These are phyloP conservation scores for Platyscapa corneri DNA, from an alignment of 1,140 invertebrate species.

Conservation along the genomic window DNA sequence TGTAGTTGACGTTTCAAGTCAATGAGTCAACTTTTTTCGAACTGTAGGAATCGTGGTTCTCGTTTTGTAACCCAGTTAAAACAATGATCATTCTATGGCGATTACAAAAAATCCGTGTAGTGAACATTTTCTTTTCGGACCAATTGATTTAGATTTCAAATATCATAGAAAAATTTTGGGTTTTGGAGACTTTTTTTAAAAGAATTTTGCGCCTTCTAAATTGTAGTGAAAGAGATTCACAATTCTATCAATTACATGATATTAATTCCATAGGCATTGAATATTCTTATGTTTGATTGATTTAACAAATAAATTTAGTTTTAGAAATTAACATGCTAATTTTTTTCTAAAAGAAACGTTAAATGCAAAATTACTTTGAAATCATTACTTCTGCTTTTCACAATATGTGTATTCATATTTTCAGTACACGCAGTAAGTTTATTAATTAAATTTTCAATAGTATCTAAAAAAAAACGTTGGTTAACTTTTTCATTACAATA, in stretches of 20 bases:
- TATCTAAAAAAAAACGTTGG: not conserved
- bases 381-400: too few species aligned
- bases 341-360: too few species aligned
- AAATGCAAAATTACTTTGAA: too few species aligned
- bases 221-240: too few species aligned
- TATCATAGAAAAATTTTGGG: not conserved
- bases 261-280: too few species aligned
- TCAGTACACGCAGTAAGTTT: not conserved
- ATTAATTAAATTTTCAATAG: not conserved
- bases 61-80: not conserved
- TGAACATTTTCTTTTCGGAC: not conserved
- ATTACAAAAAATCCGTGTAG: not conserved
- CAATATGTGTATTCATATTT: not conserved
- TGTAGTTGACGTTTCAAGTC: conserved; percentile 38
- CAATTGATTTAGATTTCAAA: not conserved
- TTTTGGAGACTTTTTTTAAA: too few species aligned
- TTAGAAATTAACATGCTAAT: too few species aligned
- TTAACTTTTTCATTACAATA: too few species aligned
- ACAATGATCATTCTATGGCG: not conserved
- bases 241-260: too few species aligned
- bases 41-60: conserved; percentile 14
- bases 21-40: conserved; percentile 24
- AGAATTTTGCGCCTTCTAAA: too few species aligned
- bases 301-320: too few species aligned
- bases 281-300: too few species aligned